A percentile compares a stretch with the other conserved stretches of the same genome.
Conservation (phyloP, 2,797 vertebrate species). For the Gymnoscopelus microlampas region DNA sequence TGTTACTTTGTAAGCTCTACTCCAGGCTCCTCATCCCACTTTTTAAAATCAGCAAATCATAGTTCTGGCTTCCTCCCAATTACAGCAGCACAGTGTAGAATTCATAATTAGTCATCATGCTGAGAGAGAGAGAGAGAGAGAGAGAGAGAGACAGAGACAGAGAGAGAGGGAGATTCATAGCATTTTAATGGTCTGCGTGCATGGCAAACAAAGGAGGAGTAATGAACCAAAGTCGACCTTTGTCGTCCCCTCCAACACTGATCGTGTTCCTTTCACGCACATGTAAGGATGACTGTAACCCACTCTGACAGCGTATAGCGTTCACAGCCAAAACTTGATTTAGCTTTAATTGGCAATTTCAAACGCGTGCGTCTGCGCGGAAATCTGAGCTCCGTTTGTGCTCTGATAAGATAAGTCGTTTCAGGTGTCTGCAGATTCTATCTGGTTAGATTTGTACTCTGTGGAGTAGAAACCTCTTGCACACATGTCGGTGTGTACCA, state of each 20-base stretch:
- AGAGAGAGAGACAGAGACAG: not conserved
- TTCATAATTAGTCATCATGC: constrained; percentile 21
- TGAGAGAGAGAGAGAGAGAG: not conserved
- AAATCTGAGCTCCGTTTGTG: not conserved
- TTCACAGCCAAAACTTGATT: not conserved
- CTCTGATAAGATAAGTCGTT: not conserved
- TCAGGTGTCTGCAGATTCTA: not conserved
- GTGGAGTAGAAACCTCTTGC: not conserved
- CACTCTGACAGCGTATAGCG: not conserved
- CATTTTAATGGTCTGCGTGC: constrained; percentile 12
- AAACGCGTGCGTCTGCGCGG: not conserved
- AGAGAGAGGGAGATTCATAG: constrained; percentile 8
- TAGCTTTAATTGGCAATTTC: not conserved
- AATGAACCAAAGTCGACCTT: constrained; percentile 6
- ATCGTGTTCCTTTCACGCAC: not conserved
- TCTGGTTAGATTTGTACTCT: not conserved
- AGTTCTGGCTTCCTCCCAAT: constrained; percentile 15
- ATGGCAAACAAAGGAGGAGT: constrained; percentile 17
- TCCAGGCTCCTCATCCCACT: not conserved
- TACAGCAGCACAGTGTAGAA: constrained; percentile 6
- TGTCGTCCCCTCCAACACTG: not conserved
- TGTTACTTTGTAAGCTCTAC: not conserved
- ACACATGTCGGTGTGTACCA: no score
- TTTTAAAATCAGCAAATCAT: constrained; percentile 34
- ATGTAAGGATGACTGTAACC: not conserved